Conservation (phyloP, 1,140 invertebrate species). For the Drosophila punjabiensis region DNA sequence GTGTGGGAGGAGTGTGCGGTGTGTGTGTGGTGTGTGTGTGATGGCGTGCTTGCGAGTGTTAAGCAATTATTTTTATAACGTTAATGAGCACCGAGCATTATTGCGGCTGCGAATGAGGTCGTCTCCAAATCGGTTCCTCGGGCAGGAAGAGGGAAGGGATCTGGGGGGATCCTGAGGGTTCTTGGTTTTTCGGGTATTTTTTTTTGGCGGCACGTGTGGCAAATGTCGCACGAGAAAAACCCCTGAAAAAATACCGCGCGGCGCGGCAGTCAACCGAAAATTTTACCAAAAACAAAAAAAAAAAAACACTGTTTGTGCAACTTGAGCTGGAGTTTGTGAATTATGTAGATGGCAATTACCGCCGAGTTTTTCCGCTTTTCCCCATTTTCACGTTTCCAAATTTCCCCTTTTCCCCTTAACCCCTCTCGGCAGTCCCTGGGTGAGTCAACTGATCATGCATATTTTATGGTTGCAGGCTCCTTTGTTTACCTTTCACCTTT, state of each 20-base stretch:
- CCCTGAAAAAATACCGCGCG: not conserved
- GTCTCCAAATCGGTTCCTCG: not conserved
- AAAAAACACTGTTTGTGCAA: slow-evolving; percentile 13
- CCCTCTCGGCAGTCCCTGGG: not conserved
- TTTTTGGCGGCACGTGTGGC: slow-evolving; percentile 30
- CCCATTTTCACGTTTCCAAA: not conserved
- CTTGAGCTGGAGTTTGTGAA: slow-evolving; percentile 27
- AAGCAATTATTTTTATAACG: slow-evolving; percentile 82
- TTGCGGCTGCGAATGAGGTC: slow-evolving; percentile 49
- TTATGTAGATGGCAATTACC: slow-evolving; percentile 51
- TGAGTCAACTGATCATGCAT: slow-evolving; percentile 25
- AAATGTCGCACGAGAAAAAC: slow-evolving; percentile 28
- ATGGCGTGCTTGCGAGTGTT: slow-evolving; percentile 39
- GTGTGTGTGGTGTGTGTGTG: slow-evolving; percentile 10
- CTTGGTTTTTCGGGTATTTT: slow-evolving; percentile 1
- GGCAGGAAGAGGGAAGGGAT: not conserved
- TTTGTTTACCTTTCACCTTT: slow-evolving; percentile 6
- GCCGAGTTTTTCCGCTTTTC: slow-evolving; percentile 19
- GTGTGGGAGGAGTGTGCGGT: slow-evolving; percentile 6
- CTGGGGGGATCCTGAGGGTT: not conserved
- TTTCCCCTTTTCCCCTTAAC: not conserved
- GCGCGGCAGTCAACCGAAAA: slow-evolving; percentile 22
- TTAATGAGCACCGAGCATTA: slow-evolving; percentile 79
- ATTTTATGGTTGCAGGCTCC: slow-evolving; percentile 19
- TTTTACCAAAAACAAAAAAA: slow-evolving; percentile 11